A percentile compares a stretch with the other conserved stretches of the same genome.
Conservation (phyloP, 2,797 vertebrate genomes). For the Miichthys miiuy region DNA sequence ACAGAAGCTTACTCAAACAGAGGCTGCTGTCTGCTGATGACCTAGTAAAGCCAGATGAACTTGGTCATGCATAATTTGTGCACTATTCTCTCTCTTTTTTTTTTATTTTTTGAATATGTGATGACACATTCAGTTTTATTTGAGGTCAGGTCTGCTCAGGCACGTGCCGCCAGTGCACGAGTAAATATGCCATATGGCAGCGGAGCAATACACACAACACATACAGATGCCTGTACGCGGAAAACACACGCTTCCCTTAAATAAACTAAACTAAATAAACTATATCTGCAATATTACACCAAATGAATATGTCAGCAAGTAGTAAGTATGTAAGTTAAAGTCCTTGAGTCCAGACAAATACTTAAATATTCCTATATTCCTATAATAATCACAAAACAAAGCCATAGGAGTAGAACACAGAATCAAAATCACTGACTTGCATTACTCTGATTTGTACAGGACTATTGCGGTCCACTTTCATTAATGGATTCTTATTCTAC, state of each 20-base stretch:
- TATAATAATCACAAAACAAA: background rate
- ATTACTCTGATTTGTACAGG: constrained; percentile 6
- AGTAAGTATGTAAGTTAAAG: background rate
- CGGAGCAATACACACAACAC: constrained; percentile 31
- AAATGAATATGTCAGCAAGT: background rate
- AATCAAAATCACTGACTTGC: background rate
- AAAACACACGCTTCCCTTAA: background rate
- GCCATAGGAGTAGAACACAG: background rate
- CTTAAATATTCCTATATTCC: background rate
- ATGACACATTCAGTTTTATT: constrained; percentile 69
- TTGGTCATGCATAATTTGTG: constrained; percentile 69
- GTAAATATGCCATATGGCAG: constrained; percentile 47
- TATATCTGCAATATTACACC: background rate
- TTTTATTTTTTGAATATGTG: constrained; percentile 51
- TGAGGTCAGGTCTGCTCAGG: constrained; percentile 65
- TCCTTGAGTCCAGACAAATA: background rate
- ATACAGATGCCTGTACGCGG: constrained; percentile 31
- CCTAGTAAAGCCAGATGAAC: constrained; percentile 66
- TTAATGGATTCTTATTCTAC: constrained; percentile 25
- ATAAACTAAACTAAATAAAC: background rate
- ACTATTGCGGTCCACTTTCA: constrained; percentile 15
- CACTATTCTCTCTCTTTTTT: constrained; percentile 29
- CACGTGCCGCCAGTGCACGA: constrained; percentile 64
- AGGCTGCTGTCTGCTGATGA: constrained; percentile 46
- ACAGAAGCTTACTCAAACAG: constrained; percentile 50